A percentile compares a stretch with the other conserved stretches of the same genome.
Evolutionary conservation across 2,888 invertebrate species (phyloP).

Genomic region (Drosophila limbata): DNA sequence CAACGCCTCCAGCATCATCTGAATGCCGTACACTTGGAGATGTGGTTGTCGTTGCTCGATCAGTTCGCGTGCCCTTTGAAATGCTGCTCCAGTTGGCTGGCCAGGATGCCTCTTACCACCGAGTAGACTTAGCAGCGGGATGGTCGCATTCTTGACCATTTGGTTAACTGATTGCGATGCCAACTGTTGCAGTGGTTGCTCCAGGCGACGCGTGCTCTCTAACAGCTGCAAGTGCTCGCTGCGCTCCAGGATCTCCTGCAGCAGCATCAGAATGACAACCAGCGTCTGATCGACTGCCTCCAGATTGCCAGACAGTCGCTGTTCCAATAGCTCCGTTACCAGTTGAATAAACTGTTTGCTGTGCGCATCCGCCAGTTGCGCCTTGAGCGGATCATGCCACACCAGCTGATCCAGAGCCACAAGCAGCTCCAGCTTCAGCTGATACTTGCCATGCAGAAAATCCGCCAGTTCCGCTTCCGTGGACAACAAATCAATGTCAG

Average conservation of each 20-base stretch:
- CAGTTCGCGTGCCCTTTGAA: constrained; percentile 73
- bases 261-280: constrained; percentile 70
- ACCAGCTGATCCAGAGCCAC: constrained; percentile 81
- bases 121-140: constrained; percentile 53
- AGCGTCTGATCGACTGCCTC: constrained; percentile 60
- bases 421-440: constrained; percentile 76
- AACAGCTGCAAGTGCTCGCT: constrained; percentile 40
- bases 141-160: constrained; percentile 64
- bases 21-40: constrained; percentile 84
- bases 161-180: constrained; percentile 46
- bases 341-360: constrained; percentile 75
- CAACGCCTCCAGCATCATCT: constrained; percentile 79
- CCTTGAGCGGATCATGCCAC: constrained; percentile 78
- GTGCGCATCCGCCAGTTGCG: constrained; percentile 75
- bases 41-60: constrained; percentile 81
- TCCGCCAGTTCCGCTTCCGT: constrained; percentile 76
- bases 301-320: constrained; percentile 22
- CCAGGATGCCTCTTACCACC: constrained; percentile 37
- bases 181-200: constrained; percentile 50
- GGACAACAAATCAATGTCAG: constrained; percentile 68
- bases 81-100: constrained; percentile 21
- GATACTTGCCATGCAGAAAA: constrained; percentile 75
- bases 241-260: constrained; percentile 79
- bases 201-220: constrained; percentile 37
- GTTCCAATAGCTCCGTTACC: constrained; percentile 66